A percentile compares a stretch with the other conserved stretches of the same genome.
phyloP scores from a whole-genome alignment of 2,888 invertebrate species.

The Pimpla rufipes region DNA sequence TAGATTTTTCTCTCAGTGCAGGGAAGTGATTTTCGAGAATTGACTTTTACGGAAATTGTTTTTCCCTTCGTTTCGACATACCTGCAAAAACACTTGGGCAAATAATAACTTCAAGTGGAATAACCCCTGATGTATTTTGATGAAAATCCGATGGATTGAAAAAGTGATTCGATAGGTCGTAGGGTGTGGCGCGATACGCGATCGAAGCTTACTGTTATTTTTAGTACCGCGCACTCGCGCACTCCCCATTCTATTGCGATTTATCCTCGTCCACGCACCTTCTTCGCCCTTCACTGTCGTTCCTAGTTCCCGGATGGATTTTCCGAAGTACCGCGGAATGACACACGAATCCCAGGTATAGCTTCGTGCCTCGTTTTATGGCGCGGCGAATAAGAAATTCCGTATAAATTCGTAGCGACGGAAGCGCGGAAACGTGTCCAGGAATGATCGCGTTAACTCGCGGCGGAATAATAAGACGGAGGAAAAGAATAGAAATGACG shows the following conservation, averaged over 20 bases:
- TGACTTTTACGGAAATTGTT: too few relatives aligned
- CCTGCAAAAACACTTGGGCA: too few relatives aligned
- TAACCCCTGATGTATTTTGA: too few relatives aligned
- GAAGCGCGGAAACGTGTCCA: constrained; percentile 13
- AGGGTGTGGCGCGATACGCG: too few relatives aligned
- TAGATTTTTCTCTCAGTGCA: too few relatives aligned
- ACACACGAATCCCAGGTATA: not conserved
- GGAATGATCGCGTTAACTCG: constrained; percentile 18
- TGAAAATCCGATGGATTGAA: too few relatives aligned
- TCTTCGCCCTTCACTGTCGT: not conserved
- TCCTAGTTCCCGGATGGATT: not conserved
- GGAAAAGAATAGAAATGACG: not conserved
- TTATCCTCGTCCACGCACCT: not conserved
- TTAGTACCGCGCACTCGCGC: not conserved
- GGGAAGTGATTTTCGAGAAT: too few relatives aligned
- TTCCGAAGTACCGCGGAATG: not conserved
- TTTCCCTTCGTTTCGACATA: too few relatives aligned
- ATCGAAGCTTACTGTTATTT: too few relatives aligned
- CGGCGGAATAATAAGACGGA: constrained; percentile 1
- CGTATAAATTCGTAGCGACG: not conserved
- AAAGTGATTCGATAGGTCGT: too few relatives aligned
- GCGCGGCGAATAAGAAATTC: constrained; percentile 22
- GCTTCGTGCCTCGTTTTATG: constrained; percentile 6
- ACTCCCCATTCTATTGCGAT: not conserved
- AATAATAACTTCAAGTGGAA: too few relatives aligned